Evolutionary conservation across 2,888 invertebrate species (phyloP).

Genomic region (Lordiphosa andalusiaca): DNA sequence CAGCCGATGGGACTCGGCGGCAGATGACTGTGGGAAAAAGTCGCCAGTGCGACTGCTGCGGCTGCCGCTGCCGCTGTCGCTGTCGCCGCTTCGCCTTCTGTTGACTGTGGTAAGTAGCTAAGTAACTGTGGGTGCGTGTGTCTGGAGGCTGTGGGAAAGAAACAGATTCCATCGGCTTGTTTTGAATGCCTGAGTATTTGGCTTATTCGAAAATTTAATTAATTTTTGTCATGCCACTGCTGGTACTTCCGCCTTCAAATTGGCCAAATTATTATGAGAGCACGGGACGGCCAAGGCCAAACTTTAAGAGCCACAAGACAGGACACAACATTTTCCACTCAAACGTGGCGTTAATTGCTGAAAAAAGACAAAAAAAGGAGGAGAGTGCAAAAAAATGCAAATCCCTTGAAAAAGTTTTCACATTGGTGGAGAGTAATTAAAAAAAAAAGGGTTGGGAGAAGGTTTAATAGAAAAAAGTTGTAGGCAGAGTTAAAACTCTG

Average conservation of each 20-base stretch:
- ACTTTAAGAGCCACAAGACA: slow-evolving; percentile 18
- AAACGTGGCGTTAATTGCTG: slow-evolving; percentile 58
- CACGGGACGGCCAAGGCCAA: slow-evolving; percentile 41
- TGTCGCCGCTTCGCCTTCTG: background rate
- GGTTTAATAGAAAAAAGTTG: slow-evolving; percentile 1
- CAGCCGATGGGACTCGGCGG: slow-evolving; percentile 2
- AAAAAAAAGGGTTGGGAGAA: slow-evolving; percentile 15
- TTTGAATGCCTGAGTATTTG: slow-evolving; percentile 2
- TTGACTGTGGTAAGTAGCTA: slow-evolving; percentile 12
- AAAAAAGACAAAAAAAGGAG: slow-evolving; percentile 30
- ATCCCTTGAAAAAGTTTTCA: slow-evolving; percentile 44
- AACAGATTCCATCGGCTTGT: background rate
- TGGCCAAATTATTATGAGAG: slow-evolving; percentile 60
- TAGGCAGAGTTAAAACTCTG: background rate
- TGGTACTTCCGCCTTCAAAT: slow-evolving; percentile 54
- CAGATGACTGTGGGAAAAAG: slow-evolving; percentile 41
- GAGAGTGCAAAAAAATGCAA: slow-evolving; percentile 17
- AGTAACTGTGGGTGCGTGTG: slow-evolving; percentile 43
- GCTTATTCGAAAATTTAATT: slow-evolving; percentile 54
- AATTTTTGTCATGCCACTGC: slow-evolving; percentile 50
- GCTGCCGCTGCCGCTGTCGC: too few species aligned
- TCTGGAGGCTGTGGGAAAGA: slow-evolving; percentile 43
- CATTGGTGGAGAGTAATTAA: slow-evolving; percentile 44
- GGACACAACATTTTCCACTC: slow-evolving; percentile 33
- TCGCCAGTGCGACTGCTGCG: slow-evolving; percentile 21